Conservation (phyloP, 2,888 invertebrate genomes). For the Mythimna ferrago region DNA sequence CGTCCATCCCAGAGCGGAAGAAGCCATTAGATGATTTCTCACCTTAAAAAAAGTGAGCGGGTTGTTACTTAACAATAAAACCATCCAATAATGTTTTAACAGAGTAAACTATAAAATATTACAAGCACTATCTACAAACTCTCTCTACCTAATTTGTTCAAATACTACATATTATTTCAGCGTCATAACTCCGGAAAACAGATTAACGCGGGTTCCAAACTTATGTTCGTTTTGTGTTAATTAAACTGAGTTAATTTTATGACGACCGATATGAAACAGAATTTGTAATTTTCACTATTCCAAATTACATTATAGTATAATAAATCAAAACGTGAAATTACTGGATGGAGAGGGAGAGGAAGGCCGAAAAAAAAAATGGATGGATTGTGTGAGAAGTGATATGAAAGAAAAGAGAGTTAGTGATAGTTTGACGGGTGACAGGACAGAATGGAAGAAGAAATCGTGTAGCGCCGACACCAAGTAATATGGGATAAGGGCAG, state of each 20-base stretch:
- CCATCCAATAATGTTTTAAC: neutral
- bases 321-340: no score
- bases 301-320: neutral
- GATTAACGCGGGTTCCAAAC: constrained; percentile 7
- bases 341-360: no score
- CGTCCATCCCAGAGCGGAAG: no score
- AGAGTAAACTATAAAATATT: constrained; percentile 5
- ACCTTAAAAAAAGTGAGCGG: no score
- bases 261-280: neutral
- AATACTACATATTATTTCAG: neutral
- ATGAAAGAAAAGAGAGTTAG: no score
- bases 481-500: no score
- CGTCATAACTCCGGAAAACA: constrained; percentile 10
- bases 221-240: constrained; percentile 4
- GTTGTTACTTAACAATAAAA: neutral
- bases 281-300: neutral
- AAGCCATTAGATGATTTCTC: no score
- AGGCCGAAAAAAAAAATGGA: no score
- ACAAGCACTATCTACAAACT: neutral
- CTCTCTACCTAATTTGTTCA: constrained; percentile 12
- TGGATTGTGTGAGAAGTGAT: no score
- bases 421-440: no score
- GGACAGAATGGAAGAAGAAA: no score
- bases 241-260: constrained; percentile 16
- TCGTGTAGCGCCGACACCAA: no score